Base-by-base conservation (phyloP, 2,797 vertebrate species). In the Chaunax sp. region DNA sequence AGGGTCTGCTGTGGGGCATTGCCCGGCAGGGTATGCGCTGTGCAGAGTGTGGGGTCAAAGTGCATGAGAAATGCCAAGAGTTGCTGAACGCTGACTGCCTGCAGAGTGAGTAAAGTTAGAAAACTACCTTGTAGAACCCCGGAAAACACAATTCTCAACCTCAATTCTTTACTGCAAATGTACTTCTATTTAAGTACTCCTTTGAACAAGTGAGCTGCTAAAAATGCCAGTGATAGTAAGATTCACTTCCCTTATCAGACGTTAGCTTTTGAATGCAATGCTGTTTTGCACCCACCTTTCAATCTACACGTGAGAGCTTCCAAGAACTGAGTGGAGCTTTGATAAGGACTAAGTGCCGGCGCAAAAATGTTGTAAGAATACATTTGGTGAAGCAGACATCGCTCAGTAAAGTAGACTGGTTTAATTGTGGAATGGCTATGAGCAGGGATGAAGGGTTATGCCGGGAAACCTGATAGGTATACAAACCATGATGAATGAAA, bases 51-150 rank as follows among this genome's bases (percentile, higher is more conserved):
- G 97, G 98, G n/a, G 96, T 99, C 89, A 99, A 99, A 88, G 98
- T 97, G 78, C 98, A 99, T 0, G 98, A 99, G 89, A 99, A 99
- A 86, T 99, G 98, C 89, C 97, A 98, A 85, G 97, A 99, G 85
- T 93, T 99, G 80, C 95, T 99, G 75, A 99, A 99, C 0, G 98
- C 98, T 0, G 97, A 99, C 91, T 99, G 98, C 81, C 93, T 99
- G 81, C 98, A 99, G 88, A 91, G 93, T 95, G 79, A 93, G 94
- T 90, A 0, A 18, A 55, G 37, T 11, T 28, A n/a, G 26, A 19
- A 38, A 52, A 15, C 3, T 25, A 20, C 5, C n/a, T 14, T 25
- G 11, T 38, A 56, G 25, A 23, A 56, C 35, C 10, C 7, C 9
- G 22, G 7, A 45, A 33, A 12, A 9, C 28, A 12, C 14, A 23